Evolutionary conservation across 1,140 invertebrate species (phyloP), one percentile per base, ranked within the genome.

Genomic region (Cheumatopsyche charites): DNA sequence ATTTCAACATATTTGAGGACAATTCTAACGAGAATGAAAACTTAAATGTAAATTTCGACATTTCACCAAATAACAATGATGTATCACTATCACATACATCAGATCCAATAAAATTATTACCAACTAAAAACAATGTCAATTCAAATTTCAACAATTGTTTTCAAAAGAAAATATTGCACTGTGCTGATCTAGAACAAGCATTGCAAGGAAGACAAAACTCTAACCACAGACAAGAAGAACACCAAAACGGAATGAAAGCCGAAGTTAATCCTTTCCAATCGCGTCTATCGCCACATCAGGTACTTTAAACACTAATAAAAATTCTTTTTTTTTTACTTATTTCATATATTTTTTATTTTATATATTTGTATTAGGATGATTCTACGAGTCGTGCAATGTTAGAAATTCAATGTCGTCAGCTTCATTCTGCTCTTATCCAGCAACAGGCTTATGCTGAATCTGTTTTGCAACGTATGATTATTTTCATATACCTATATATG

Each of bases 371-470:
- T 42, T 17, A 68, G 66, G 66, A 68, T n/a, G 25, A 55, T 15
- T 55, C 47, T 11, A 55, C 23, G 47, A 15, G 26, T 15, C 26
- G 70, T 78, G 80, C 80, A 62, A 79, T 79, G 68, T 78, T 87
- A 72, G 90, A 91, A 72, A 82, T 87, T 55, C 86, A 87, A 49
- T 88, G 88, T 76, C 85, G 86, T 52, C 85, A 89, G 77, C 78
- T 91, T 45, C 86, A 90, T 76, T 79, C 83, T 70, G 86, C 85
- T 72, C 80, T 91, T 11, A 87, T 86, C 74, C 85, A 88, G 58
- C 89, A 90, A 70, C 88, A 90, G 71, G 84, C 86, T 17, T 84
- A 89, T 68, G 85, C 86, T 9, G 89, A 91, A 77, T 84, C 86
- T 77, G 80, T 89, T 41, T 80, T 91, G 71, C 87, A 90, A 79